A percentile compares a stretch with the other conserved stretches of the same genome.
These are phyloP conservation scores for Reticulitermes lucifugus DNA, from an alignment of 2,888 invertebrate genomes.

Conservation along the genomic window DNA sequence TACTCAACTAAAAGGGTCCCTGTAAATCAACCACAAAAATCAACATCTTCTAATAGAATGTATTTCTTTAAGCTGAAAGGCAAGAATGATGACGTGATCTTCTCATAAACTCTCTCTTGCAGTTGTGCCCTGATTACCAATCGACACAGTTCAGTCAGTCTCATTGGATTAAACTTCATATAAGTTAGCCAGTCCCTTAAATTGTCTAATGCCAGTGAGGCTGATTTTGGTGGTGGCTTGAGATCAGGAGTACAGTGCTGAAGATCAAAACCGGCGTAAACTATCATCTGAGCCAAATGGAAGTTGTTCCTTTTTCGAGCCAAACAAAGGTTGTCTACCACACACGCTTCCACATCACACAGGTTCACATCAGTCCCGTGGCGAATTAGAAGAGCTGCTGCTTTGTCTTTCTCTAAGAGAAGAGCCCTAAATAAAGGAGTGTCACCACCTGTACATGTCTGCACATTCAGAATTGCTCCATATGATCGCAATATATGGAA, in stretches of 20 bases:
- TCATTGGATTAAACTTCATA: slow-evolving; percentile 66
- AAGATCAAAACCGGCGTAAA: slow-evolving; percentile 62
- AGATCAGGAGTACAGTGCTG: slow-evolving; percentile 49
- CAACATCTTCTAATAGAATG: slow-evolving; percentile 69
- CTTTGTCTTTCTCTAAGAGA: slow-evolving; percentile 65
- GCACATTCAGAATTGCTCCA: slow-evolving; percentile 65
- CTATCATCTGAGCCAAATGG: slow-evolving; percentile 59
- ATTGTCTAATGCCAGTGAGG: slow-evolving; percentile 57
- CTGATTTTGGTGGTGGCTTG: slow-evolving; percentile 45
- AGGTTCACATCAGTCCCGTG: slow-evolving; percentile 75
- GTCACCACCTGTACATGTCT: slow-evolving; percentile 62
- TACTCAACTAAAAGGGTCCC: no score
- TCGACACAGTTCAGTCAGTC: slow-evolving; percentile 69
- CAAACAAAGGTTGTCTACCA: slow-evolving; percentile 61
- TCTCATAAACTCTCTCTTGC: slow-evolving; percentile 60
- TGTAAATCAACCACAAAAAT: slow-evolving; percentile 52
- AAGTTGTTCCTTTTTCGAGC: slow-evolving; percentile 56
- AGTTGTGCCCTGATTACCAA: slow-evolving; percentile 67
- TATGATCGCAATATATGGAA: slow-evolving; percentile 65
- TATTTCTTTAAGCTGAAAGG: slow-evolving; percentile 69
- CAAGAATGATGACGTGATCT: slow-evolving; percentile 67
- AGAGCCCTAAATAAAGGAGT: slow-evolving; percentile 69
- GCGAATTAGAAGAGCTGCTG: slow-evolving; percentile 69
- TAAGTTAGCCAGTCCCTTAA: slow-evolving; percentile 64
- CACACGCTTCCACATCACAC: slow-evolving; percentile 66